Percentiles rank a stretch among this genome's conserved stretches.
Conservation (phyloP, 1,140 invertebrate species). For the Patella vulgata region DNA sequence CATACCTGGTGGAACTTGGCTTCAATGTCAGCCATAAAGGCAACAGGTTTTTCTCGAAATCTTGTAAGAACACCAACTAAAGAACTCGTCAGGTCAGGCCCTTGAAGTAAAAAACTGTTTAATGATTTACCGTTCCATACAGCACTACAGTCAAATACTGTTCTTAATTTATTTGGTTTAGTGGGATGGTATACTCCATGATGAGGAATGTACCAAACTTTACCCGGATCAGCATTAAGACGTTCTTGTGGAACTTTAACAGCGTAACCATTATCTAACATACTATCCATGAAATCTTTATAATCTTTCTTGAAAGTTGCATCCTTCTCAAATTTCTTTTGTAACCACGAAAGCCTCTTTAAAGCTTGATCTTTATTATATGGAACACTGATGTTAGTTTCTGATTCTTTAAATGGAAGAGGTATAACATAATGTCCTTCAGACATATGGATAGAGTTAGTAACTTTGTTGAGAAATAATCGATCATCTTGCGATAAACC, state of each 20-base stretch:
- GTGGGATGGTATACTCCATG: conserved; percentile 30
- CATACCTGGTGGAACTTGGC: conserved; percentile 34
- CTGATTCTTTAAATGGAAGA: background rate
- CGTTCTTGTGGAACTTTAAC: conserved; percentile 13
- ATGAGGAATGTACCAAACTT: conserved; percentile 40
- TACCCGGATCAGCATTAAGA: conserved; percentile 13
- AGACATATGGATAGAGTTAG: background rate
- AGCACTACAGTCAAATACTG: conserved; percentile 42
- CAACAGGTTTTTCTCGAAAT: conserved; percentile 24
- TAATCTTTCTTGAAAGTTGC: background rate
- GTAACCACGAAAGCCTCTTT: background rate
- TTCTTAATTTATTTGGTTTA: conserved; percentile 33
- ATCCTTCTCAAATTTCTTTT: conserved; percentile 10
- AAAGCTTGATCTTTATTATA: conserved; percentile 16
- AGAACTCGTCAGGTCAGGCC: conserved; percentile 40
- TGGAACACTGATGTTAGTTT: background rate
- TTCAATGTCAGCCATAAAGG: conserved; percentile 32
- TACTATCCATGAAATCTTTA: conserved; percentile 11
- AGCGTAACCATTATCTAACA: conserved; percentile 18
- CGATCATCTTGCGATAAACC: conserved; percentile 22
- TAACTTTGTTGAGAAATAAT: conserved; percentile 8
- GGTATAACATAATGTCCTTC: too few relatives aligned
- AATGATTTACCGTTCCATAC: conserved; percentile 17
- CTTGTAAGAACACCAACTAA: conserved; percentile 25
- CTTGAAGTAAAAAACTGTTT: conserved; percentile 30